phyloP scores from a whole-genome alignment of 2,888 invertebrate species.

The Zeuzera pyrina region DNA sequence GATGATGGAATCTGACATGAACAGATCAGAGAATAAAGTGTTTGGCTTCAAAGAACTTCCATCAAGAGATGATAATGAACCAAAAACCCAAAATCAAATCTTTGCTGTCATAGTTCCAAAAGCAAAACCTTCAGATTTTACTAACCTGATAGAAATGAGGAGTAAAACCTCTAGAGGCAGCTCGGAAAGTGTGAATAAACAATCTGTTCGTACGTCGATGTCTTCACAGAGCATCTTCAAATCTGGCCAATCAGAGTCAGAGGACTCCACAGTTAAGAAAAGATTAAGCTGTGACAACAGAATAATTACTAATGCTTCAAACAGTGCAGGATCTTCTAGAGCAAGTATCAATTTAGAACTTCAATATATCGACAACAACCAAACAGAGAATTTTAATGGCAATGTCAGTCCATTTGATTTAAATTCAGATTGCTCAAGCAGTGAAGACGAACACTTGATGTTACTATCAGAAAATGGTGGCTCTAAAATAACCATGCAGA shows the following conservation, averaged over 20 bases:
- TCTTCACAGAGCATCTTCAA: slow-evolving; percentile 54
- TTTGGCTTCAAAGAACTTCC: slow-evolving; percentile 59
- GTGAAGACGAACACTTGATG: slow-evolving; percentile 65
- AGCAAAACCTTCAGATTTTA: slow-evolving; percentile 41
- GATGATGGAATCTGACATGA: slow-evolving; percentile 46
- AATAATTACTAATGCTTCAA: slow-evolving; percentile 29
- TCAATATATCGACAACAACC: slow-evolving; percentile 46
- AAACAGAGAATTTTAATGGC: slow-evolving; percentile 40
- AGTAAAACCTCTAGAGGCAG: slow-evolving; percentile 35
- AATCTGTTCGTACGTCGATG: slow-evolving; percentile 38
- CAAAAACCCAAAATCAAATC: slow-evolving; percentile 39
- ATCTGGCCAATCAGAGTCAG: slow-evolving; percentile 50
- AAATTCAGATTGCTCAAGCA: slow-evolving; percentile 59
- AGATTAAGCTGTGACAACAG: slow-evolving; percentile 63
- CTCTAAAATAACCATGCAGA: slow-evolving; percentile 63
- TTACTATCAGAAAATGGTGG: slow-evolving; percentile 60
- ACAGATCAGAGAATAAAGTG: slow-evolving; percentile 50
- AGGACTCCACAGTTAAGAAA: slow-evolving; percentile 58
- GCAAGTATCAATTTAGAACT: slow-evolving; percentile 57
- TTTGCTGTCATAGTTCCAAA: slow-evolving; percentile 68
- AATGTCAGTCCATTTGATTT: slow-evolving; percentile 45
- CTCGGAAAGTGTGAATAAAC: slow-evolving; percentile 47
- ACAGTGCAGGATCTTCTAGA: slow-evolving; percentile 49
- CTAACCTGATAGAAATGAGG: slow-evolving; percentile 29
- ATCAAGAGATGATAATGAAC: slow-evolving; percentile 29